Evolutionary conservation across 30 jellyfish, hydroid and myxozoan species (phyloP), one percentile per base, ranked within the genome.

Genomic region (Aurelia aurita): DNA sequence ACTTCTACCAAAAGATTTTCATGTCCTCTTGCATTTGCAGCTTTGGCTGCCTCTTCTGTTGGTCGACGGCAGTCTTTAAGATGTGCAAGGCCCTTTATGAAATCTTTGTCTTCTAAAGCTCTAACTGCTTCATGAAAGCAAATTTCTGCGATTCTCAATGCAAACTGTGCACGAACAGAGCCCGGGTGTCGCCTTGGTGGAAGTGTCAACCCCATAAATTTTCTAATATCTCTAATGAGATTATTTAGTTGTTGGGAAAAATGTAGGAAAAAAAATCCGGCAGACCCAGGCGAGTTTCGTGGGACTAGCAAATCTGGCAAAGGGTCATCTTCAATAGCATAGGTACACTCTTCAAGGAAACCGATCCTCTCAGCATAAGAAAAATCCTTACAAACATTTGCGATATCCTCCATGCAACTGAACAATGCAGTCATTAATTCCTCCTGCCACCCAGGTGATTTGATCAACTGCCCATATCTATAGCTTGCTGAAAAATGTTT

Each of bases 51-150:
- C 58, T 87, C 90, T 58, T 76, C 96, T 19, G 69, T 51, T 46
- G 96, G 96, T 18, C 90, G 80, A 58, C 76, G 57, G 47, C 96
- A 87, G 15, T 76, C 90, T 2, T 55, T 67, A 62, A 87, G 23
- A 26, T 57, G 69, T 8, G 53, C 18, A 3, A 87, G 67, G 80
- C 96, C 2, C 19, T 20, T 25, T 29, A 26, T 76, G 90, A 62
- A 87, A 70, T 87, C 96, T 2, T 55, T 54, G 6, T 68, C 86
- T 5, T 7, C 58, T 3, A 82, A 59, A 31, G 25, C 27, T 0
- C 23, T 13, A 54, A 69, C 45, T 54, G 85, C 44, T 31, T 68
- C 92, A 44, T 61, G 78, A 45, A 82, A 61, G 25, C 49, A 67
- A 34, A 39, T 34, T 35, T 55, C 82, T 10, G 79, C 92, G 29